These are phyloP conservation scores for Anguilla marmorata DNA, from an alignment of 2,797 vertebrate species.

Conservation along the genomic window DNA sequence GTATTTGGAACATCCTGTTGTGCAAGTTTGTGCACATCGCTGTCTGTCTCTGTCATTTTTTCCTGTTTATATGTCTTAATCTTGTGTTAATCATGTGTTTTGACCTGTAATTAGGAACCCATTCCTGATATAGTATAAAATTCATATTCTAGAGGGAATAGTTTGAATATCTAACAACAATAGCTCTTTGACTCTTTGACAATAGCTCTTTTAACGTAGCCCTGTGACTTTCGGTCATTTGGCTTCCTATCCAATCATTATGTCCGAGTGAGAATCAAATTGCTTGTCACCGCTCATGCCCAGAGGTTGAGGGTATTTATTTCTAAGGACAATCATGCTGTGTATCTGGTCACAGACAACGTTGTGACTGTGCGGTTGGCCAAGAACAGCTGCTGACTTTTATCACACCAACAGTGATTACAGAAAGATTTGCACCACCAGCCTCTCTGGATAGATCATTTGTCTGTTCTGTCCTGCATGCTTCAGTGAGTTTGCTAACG, in stretches of 20 bases:
- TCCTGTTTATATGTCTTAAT: background rate
- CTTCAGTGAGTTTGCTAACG: constrained; percentile 6
- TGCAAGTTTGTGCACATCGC: too few relatives aligned
- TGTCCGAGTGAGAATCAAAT: background rate
- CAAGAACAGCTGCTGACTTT: background rate
- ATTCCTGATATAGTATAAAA: background rate
- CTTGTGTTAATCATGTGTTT: background rate
- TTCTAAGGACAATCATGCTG: background rate
- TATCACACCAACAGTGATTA: background rate
- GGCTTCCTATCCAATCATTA: background rate
- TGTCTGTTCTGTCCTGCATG: background rate
- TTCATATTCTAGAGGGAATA: background rate
- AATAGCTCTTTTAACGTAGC: too few relatives aligned
- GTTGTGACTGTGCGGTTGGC: background rate
- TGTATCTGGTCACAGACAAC: background rate
- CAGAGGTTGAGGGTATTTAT: background rate
- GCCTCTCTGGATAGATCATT: background rate
- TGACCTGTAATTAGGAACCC: background rate
- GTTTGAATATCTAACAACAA: background rate
- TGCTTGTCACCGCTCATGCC: background rate
- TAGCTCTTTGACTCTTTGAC: background rate
- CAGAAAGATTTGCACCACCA: background rate
- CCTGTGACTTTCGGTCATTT: background rate
- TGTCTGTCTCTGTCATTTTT: too few relatives aligned
- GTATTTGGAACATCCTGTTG: too few relatives aligned